Conservation (phyloP, 2,113 vertebrate genomes). For the Colistium nudipinnis region DNA sequence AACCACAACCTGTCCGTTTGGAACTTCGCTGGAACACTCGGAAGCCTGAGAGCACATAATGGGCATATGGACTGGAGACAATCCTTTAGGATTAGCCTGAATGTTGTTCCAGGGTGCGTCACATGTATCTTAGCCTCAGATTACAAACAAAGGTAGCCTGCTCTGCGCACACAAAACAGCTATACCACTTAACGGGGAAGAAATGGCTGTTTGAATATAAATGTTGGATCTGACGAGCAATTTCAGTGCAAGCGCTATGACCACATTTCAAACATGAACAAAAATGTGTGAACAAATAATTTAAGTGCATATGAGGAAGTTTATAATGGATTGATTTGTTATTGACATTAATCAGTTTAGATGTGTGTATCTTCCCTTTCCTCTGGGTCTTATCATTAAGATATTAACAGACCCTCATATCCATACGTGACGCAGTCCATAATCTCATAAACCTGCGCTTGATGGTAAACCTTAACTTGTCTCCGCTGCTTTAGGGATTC, state of each 20-base stretch:
- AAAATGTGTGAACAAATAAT: constrained; percentile 3
- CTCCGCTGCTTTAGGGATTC: neutral
- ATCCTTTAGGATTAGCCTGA: constrained; percentile 81
- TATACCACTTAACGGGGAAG: neutral
- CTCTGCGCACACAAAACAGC: constrained; percentile 37
- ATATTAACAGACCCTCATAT: constrained; percentile 34
- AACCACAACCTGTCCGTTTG: neutral
- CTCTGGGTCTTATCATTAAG: constrained; percentile 1
- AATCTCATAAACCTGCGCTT: constrained; percentile 62
- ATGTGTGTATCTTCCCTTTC: neutral
- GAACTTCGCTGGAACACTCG: constrained; percentile 8
- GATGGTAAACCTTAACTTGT: constrained; percentile 39
- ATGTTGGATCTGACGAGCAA: neutral
- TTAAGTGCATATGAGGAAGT: neutral
- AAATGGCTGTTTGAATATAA: neutral
- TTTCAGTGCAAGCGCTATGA: neutral
- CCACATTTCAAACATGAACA: neutral
- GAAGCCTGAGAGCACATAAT: constrained; percentile 58
- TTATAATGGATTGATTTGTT: neutral
- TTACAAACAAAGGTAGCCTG: constrained; percentile 71
- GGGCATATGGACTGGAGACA: constrained; percentile 80
- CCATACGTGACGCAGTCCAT: constrained; percentile 49
- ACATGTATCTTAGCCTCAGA: constrained; percentile 69
- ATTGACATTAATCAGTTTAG: neutral
- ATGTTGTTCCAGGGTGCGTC: constrained; percentile 66